Base-by-base conservation (phyloP, 2,797 vertebrate species). In the Sciurus vulgaris region DNA sequence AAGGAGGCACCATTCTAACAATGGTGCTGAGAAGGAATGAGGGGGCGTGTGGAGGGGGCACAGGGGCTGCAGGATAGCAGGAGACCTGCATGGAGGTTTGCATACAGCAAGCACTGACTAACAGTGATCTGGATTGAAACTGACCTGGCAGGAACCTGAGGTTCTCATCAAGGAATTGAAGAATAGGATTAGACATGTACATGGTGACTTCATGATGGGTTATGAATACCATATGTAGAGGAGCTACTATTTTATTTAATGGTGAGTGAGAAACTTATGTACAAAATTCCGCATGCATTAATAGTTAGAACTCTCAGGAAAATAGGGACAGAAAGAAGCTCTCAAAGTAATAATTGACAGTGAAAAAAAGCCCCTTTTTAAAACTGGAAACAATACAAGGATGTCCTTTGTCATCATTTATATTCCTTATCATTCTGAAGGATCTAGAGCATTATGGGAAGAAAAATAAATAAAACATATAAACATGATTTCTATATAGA, bases 391-490 rank as follows among this genome's bases (percentile, higher is more conserved):
- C 2, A 74, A 95, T 14, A 24, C 28, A 59, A 78, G 17, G 18
- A 69, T 72, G 38, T 47, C 35, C 63, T 77, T 59, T 85, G 35
- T 69, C 30, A 54, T 56, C 13, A 35, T 4, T 87, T 47, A 28
- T 35, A 28, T 38, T 89, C 59, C 82, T 12, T 38, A 77, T 79
- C 26, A 24, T 47, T 49, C 17, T n/a, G 51, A 93, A 73, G 56
- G 67, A 51, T 76, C 3, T 63, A 84, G 30, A 67, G 10, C 22
- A 81, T 47, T 61, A 51, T 38, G 33, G 35, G 51, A 47, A 89
- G 41, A 67, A 95, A 90, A 84, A 85, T 72, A 78, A 69, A 54
- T 74, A 86, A 91, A 84, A 84, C 17, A 83, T 33, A 85, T 61
- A 91, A 79, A 35, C 24, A 61, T 76, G 51, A 78, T 63, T 65